Conservation (phyloP, 2,113 vertebrate species). For the Bettongia penicillata region DNA sequence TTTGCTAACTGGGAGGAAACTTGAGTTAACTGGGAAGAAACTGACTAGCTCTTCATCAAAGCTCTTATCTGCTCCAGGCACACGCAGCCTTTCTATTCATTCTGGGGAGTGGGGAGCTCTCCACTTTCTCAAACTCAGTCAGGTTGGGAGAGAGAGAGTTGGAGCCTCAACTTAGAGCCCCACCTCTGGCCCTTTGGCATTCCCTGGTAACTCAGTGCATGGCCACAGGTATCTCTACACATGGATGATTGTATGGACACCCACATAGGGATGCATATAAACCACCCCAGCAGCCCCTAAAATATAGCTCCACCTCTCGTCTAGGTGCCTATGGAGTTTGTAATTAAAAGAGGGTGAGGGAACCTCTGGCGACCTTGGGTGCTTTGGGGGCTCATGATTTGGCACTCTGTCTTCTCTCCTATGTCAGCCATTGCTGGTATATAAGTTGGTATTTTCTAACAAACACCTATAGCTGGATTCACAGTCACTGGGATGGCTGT, state of each 20-base stretch:
- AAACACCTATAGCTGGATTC: background rate
- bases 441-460: background rate
- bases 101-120: background rate
- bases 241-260: background rate
- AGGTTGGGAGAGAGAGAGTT: background rate
- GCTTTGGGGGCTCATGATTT: background rate
- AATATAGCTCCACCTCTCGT: background rate
- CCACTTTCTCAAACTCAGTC: background rate
- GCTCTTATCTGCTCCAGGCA: background rate
- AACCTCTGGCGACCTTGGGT: background rate
- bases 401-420: background rate
- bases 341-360: background rate
- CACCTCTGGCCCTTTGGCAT: background rate
- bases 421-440: background rate
- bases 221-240: background rate
- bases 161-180: background rate
- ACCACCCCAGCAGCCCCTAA: background rate
- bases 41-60: background rate
- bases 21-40: conserved; percentile 28
- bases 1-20: conserved; percentile 65
- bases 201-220: background rate
- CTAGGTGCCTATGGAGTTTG: background rate
- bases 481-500: background rate
- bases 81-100: background rate
- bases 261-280: background rate